phyloP scores from a whole-genome alignment of 2,797 vertebrate genomes.

The Typhlichthys eigenmanni region DNA sequence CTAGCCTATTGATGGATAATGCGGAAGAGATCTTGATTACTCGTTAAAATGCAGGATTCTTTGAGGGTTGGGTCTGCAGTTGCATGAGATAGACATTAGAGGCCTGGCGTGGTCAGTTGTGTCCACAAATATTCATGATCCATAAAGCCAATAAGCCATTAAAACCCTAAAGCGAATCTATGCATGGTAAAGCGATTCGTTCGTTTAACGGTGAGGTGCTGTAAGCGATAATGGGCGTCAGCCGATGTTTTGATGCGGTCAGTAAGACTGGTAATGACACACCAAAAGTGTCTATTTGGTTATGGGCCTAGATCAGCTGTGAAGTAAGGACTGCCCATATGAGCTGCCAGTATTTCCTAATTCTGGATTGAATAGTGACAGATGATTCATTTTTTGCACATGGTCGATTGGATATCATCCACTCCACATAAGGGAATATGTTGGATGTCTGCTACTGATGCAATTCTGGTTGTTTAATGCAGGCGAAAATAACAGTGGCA shows the following conservation, averaged over 20 bases:
- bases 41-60: conserved; percentile 21
- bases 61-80: conserved; percentile 51
- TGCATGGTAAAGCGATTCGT: conserved; percentile 8
- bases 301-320: conserved; percentile 68
- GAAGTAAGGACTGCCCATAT: conserved; percentile 43
- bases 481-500: no score
- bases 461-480: no score
- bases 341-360: conserved; percentile 38
- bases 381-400: conserved; percentile 7
- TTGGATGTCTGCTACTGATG: not conserved
- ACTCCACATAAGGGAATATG: not conserved
- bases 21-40: conserved; percentile 11
- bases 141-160: conserved; percentile 59
- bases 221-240: not conserved
- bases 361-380: conserved; percentile 23
- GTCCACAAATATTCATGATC: conserved; percentile 41
- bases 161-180: conserved; percentile 31
- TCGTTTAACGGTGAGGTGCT: not conserved
- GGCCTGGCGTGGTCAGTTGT: conserved; percentile 74
- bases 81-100: conserved; percentile 64
- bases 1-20: conserved; percentile 32
- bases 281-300: conserved; percentile 39
- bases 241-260: conserved; percentile 6
- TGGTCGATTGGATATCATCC: no score
- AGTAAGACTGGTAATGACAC: conserved; percentile 19